Percentiles rank a stretch among this genome's conserved stretches.
Evolutionary conservation across 2,113 vertebrate species (phyloP).

Genomic region (Stigmatopora argus): DNA sequence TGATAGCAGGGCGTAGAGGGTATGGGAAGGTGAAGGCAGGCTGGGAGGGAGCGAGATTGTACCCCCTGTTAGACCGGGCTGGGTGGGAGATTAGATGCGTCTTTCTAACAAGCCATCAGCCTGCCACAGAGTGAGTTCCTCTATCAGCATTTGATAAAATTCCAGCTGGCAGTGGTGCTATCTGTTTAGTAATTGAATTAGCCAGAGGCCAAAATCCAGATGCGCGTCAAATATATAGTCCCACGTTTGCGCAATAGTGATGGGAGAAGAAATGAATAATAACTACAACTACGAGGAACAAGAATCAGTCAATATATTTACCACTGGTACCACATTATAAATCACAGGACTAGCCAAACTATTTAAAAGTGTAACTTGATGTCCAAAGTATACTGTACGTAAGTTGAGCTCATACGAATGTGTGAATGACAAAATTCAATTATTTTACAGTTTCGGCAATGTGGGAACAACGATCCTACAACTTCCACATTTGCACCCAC

Average conservation of each 20-base stretch:
- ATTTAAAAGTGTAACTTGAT: too few relatives aligned
- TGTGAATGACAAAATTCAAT: too few relatives aligned
- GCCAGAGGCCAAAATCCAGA: conserved; percentile 60
- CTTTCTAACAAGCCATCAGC: conserved; percentile 55
- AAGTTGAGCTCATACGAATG: too few relatives aligned
- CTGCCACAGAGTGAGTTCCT: conserved; percentile 65
- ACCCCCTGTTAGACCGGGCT: neutral
- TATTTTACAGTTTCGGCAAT: conserved; percentile 37
- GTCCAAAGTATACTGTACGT: too few relatives aligned
- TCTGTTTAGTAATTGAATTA: conserved; percentile 90
- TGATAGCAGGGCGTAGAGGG: conserved; percentile 42
- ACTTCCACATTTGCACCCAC: conserved; percentile 56
- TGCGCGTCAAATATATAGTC: conserved; percentile 58
- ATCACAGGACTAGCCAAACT: too few relatives aligned
- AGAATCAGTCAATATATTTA: too few relatives aligned
- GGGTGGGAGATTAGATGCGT: conserved; percentile 44
- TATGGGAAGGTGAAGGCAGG: conserved; percentile 36
- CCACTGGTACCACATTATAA: too few relatives aligned
- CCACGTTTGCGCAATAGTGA: conserved; percentile 22
- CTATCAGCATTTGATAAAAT: conserved; percentile 76
- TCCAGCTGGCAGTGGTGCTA: conserved; percentile 77
- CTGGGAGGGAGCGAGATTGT: conserved; percentile 19
- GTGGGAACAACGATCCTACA: neutral
- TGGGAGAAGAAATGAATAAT: neutral
- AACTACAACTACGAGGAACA: neutral